Base-by-base conservation (phyloP, 2,113 vertebrate species). In the Mionectes macconnelli region DNA sequence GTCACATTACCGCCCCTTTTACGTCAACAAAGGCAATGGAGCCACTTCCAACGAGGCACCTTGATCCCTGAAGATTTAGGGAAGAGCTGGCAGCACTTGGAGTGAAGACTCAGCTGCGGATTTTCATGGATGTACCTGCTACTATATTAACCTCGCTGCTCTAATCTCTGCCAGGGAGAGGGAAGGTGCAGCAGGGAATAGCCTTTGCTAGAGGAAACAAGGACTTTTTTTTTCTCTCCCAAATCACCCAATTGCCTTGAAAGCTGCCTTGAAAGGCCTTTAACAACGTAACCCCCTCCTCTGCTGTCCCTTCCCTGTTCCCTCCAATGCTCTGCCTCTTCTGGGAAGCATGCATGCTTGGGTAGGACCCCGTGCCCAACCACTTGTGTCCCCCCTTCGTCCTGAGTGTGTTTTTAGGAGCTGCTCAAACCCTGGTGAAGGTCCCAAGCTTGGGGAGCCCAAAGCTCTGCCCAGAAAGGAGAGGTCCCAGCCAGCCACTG, bases 11-110 rank as follows among this genome's bases (percentile, higher is more conserved):
- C 97, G 98, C 64, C 98, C 98, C 3, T 98, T 98, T 94, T 98
- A 98, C 53, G 98, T 98, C 97, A 98, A 98, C 98, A 98, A 98
- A 97, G 98, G 98, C 97, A 98, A 94, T 4, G 98, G 97, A 85
- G 77, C 98, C 10, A 97, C 97, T 66, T 98, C 98, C 97, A 97
- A 97, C 7, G 98, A 98, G 96, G 98, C 98, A 25, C 98, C 98
- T 4, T 98, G 98, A 98, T 59, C 35, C 39, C 64, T 35, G 55
- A 47, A 56, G 77, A 53, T 13, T 2, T 7, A 9, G 53, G 92
- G 85, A 69, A 76, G 77, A 93, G 84, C 8, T 20, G 67, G 66
- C 84, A 77, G 85, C 60, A 10, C 83, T 13, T 6, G 87, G 79
- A 95, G 90, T 23, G 66, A 70, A 93, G 75, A 59, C 85, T 63